These are phyloP conservation scores for Laterallus jamaicensis DNA, from an alignment of 2,113 vertebrate species.

Conservation along the genomic window DNA sequence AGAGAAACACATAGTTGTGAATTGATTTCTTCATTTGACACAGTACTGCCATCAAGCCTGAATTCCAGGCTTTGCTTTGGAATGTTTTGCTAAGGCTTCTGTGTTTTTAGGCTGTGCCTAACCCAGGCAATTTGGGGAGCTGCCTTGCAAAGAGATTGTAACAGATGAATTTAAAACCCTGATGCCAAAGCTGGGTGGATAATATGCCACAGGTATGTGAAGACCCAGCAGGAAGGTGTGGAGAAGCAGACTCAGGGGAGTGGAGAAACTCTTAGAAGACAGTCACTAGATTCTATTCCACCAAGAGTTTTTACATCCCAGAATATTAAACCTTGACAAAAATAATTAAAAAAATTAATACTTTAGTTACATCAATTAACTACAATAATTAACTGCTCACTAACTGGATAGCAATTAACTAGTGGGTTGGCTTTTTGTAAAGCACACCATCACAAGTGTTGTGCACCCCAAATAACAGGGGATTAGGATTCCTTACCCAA, in stretches of 20 bases:
- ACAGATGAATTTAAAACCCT: background rate
- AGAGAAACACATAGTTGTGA: accelerated
- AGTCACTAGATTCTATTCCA: accelerated
- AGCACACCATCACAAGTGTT: background rate
- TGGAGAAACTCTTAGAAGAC: background rate
- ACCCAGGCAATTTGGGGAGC: background rate
- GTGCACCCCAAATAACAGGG: no score
- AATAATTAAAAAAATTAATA: background rate
- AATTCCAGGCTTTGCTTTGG: background rate
- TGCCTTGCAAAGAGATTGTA: background rate
- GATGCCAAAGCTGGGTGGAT: background rate
- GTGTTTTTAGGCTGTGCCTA: background rate
- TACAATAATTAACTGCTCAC: no score
- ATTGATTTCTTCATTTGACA: background rate
- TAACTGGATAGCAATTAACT: background rate
- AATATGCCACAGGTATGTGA: accelerated
- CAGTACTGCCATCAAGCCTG: accelerated
- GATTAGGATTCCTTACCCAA: background rate
- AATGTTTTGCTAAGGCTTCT: accelerated
- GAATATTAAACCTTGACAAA: background rate
- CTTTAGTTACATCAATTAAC: background rate
- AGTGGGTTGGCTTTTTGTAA: background rate
- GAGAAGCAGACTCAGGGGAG: background rate
- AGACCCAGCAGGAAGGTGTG: background rate
- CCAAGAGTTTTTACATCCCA: background rate